These are phyloP conservation scores for Bembecia ichneumoniformis DNA, from an alignment of 2,888 invertebrate genomes.

Conservation along the genomic window DNA sequence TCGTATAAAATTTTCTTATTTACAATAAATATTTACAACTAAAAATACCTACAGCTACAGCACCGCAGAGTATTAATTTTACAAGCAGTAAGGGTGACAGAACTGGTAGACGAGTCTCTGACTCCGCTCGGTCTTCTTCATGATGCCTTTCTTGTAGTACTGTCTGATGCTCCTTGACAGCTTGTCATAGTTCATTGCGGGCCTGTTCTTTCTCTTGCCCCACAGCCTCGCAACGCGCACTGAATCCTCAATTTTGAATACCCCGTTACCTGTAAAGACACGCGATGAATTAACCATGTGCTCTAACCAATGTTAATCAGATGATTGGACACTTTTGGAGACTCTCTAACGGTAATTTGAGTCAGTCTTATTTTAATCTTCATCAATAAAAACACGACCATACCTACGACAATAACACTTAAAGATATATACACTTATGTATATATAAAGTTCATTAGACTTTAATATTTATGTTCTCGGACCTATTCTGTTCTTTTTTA, in stretches of 20 bases:
- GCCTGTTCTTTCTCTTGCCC: constrained; percentile 98
- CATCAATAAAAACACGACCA: not conserved
- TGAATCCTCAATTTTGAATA: constrained; percentile 99
- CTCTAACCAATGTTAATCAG: constrained; percentile 11
- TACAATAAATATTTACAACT: constrained; percentile 22
- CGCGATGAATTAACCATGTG: constrained; percentile 44
- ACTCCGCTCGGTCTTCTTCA: constrained; percentile 98
- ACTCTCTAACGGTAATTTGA: not conserved
- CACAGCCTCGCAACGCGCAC: constrained; percentile 97
- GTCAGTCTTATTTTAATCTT: not conserved
- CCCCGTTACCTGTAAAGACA: constrained; percentile 78
- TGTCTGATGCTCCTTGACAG: constrained; percentile 96
- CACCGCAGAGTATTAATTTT: constrained; percentile 34
- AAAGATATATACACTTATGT: too few relatives aligned
- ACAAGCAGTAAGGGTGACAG: constrained; percentile 93
- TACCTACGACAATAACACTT: too few relatives aligned
- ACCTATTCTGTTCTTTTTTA: too few relatives aligned
- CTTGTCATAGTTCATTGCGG: constrained; percentile 99
- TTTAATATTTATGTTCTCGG: too few relatives aligned
- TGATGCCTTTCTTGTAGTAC: constrained; percentile 99
- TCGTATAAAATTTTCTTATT: constrained; percentile 24
- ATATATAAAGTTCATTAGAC: too few relatives aligned
- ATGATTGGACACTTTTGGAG: constrained; percentile 1
- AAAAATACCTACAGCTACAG: constrained; percentile 20
- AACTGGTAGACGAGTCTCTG: constrained; percentile 99